phyloP scores from a whole-genome alignment of 2,888 invertebrate species.

The Piscicola geometra region DNA sequence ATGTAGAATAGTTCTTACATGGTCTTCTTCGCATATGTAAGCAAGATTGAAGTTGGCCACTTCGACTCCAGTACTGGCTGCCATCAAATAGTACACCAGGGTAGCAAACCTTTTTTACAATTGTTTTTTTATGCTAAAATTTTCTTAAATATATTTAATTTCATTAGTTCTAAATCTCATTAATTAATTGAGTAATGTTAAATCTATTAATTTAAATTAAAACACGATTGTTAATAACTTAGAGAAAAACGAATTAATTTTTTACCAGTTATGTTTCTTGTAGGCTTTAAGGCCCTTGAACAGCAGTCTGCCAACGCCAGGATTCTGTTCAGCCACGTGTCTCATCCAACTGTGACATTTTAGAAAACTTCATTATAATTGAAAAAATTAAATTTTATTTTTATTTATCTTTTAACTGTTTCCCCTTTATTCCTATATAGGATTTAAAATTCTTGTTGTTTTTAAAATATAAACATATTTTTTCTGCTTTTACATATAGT shows the following conservation, averaged over 20 bases:
- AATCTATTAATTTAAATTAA: background rate
- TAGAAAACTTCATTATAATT: background rate
- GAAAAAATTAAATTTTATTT: background rate
- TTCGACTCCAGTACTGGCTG: constrained; percentile 52
- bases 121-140: background rate
- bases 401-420: background rate
- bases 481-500: too few relatives aligned
- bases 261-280: constrained; percentile 45
- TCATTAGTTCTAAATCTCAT: background rate
- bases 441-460: too few relatives aligned
- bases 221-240: background rate
- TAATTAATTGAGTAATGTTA: background rate
- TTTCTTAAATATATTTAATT: background rate
- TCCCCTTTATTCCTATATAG: too few relatives aligned
- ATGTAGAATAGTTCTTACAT: constrained; percentile 43
- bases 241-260: background rate
- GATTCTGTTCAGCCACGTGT: constrained; percentile 51
- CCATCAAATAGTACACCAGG: constrained; percentile 51
- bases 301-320: constrained; percentile 48
- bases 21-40: constrained; percentile 52
- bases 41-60: constrained; percentile 53
- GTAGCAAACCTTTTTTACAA: constrained; percentile 49
- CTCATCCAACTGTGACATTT: constrained; percentile 53
- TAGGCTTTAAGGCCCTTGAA: constrained; percentile 49
- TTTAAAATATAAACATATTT: too few relatives aligned